Base-by-base conservation (phyloP, 2,888 invertebrate species). In the Cataglyphis rosenhaueri region DNA sequence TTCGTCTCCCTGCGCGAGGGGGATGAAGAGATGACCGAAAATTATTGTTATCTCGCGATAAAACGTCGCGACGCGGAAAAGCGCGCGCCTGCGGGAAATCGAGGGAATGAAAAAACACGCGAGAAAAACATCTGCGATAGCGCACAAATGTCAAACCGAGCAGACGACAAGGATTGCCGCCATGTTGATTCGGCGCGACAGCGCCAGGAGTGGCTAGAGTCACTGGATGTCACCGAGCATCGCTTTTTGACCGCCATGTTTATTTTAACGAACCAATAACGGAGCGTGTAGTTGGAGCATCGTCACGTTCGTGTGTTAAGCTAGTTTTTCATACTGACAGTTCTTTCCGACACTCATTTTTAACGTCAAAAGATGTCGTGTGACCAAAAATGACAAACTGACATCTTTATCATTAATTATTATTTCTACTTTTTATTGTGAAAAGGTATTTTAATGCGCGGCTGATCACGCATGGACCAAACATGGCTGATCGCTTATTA, bases 91-190 rank as follows among this genome's bases (percentile, higher is more conserved):
- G n/a, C n/a, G 32, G 12, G 44, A 65, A 21, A 21, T 41, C 21
- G 52, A 52, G n/a, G 8, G 18, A 52, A 21, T 6, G 74, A 12
- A 1, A 25, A 29, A 15, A 44, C 44, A 15, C 41, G 3, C 44
- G 41, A 21, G 44, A 18, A 18, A 44, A 25, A 21, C 29, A 48
- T 21, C 12, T 3, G 32, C 74, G 44, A 57, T 55, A 57, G 44
- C 68, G 38, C 15, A 57, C n/a, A 82, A 66, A 83, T 89, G 90
- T 90, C 90, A 87, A 74, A 85, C 5, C 2, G 71, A 90, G 89
- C 90, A 90, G 90, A 89, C 90, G 89, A 90, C 82, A 55, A 44
- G 59, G n/a, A 44, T 41, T 21, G 52, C 21, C 81, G 85, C 88
- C 86, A 89, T 89, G 84, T 86, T 91, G 86, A 84, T 91, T 83